Evolutionary conservation across 2,797 vertebrate genomes (phyloP), one percentile per base, ranked within the genome.

Genomic region (Steatocranus sp.): DNA sequence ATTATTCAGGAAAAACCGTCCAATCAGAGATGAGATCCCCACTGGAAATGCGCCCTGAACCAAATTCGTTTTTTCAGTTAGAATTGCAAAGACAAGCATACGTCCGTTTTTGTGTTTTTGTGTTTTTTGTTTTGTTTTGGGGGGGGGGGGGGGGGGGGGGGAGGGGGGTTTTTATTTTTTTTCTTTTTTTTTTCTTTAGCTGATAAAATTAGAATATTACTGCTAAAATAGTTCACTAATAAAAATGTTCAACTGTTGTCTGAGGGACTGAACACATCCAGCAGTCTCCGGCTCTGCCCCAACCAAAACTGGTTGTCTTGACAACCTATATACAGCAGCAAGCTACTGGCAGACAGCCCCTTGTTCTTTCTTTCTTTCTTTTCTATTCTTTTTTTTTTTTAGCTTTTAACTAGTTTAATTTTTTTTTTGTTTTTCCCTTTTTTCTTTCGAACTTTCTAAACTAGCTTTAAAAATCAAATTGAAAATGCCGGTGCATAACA

Each of bases 311-410:
- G 75, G 92, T 94, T 88, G 91, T 36, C 93, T 23, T 84, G 89
- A 90, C 56, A 93, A 94, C 93, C 27, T 1, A 7, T 76, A 92
- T 17, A 94, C 91, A 90, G 30, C 49, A 82, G 25, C 32, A 15
- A 17, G 15, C 9, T 30, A 61, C 18, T 14, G 6, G 11, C 2
- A 32, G 6, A 17, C 6, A 76, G 7, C 6, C 1, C 23, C 10
- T 46, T 58, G 9, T n/a, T 56, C 53, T 56, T 56, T 56, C 53
- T 56, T 56, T 30, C 25, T 30, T 32, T 32, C 8, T 32, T 32
- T 32, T 3, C 8, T 32, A 8, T 32, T 32, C 8, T 2, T 46
- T 43, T 17, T 46, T 49, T 11, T 51, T 23, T 54, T 70, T 54
- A 6, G 11, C 10, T 4, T 58, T 79, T 4, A 41, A 49, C 49